Base-by-base conservation (phyloP, 2,113 vertebrate genomes). In the Eolophus roseicapilla region DNA sequence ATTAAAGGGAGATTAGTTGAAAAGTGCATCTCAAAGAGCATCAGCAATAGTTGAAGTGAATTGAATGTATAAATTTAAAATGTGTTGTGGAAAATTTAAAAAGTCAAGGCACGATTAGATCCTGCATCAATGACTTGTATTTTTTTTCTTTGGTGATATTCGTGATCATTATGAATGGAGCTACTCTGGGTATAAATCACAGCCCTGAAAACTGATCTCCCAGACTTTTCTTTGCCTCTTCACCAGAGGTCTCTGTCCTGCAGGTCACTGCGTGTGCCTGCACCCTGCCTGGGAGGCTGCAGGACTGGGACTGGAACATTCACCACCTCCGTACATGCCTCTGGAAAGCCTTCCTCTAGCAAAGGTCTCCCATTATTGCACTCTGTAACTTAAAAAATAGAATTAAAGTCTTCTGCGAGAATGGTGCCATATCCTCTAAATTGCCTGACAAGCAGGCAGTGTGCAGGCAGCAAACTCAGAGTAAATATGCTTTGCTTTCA, bases 331-430 rank as follows among this genome's bases (percentile, higher is more conserved):
- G 64, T 86, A 28, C 88, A 77, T 93, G 87, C 89, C 87, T 94
- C 86, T 95, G 85, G 80, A 96, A 96, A 92, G 50, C 39, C 44
- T 88, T 86, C 70, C 82, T 95, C 63, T 92, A 75, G 91, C 74
- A 95, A 93, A 89, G 23, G 39, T 82, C 83, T 80, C 67, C 60
- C 39, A 35, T 70, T 80, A 25, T 90, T 92, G 62, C 73, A 75
- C 44, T 68, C 75, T 44, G 27, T 18, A 47, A 68, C 18, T 81
- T 39, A 19, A 85, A 77, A 91, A 77, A 17, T 28, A 76, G 17
- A 75, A 78, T 31, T 47, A n/a, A 79, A 76, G n/a, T 85, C 37
- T 87, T 86, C n/a, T 67, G 41, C 44, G 49, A 46, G 65, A 91
- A 67, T 71, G 89, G 24, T 93, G 49, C 37, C 27, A 3, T 52